A percentile compares a stretch with the other conserved stretches of the same genome.
Evolutionary conservation across 2,113 vertebrate species (phyloP).

Genomic region (Zosterops lateralis): DNA sequence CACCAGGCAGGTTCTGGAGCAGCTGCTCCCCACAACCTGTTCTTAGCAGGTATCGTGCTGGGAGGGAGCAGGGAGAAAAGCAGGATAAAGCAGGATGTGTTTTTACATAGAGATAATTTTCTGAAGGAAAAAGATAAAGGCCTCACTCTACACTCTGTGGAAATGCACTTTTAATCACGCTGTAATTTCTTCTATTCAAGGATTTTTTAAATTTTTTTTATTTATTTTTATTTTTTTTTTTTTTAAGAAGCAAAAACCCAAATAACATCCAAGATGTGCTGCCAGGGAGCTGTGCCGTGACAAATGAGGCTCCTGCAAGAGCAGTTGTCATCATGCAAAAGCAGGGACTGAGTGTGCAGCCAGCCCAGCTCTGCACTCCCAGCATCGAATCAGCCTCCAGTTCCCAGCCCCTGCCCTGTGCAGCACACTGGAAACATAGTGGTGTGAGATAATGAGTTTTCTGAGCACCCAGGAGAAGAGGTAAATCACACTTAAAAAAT

Average conservation of each 20-base stretch:
- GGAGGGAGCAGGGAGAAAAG: not conserved
- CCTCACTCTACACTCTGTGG: not conserved
- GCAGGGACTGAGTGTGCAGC: not conserved
- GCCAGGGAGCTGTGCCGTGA: not conserved
- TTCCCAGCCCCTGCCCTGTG: not conserved
- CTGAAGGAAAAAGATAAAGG: not conserved
- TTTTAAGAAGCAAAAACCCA: not conserved
- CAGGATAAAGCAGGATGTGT: not conserved
- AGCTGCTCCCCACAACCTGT: not conserved
- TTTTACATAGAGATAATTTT: not conserved
- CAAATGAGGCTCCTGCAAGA: not conserved
- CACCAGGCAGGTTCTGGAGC: not conserved
- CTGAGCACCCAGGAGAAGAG: not conserved
- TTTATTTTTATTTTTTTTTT: not conserved
- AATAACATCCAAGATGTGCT: not conserved
- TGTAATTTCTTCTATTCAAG: not conserved
- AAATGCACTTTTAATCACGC: not conserved
- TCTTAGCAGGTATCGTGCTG: rapidly evolving
- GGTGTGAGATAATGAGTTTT: not conserved
- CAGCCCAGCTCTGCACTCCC: not conserved
- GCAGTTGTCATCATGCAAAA: not conserved
- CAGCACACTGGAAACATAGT: not conserved
- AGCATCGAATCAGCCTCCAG: not conserved
- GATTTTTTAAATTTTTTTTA: not conserved
- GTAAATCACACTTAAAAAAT: not conserved